Conservation (phyloP, 2,113 vertebrate species). For the Callionymus lyra region DNA sequence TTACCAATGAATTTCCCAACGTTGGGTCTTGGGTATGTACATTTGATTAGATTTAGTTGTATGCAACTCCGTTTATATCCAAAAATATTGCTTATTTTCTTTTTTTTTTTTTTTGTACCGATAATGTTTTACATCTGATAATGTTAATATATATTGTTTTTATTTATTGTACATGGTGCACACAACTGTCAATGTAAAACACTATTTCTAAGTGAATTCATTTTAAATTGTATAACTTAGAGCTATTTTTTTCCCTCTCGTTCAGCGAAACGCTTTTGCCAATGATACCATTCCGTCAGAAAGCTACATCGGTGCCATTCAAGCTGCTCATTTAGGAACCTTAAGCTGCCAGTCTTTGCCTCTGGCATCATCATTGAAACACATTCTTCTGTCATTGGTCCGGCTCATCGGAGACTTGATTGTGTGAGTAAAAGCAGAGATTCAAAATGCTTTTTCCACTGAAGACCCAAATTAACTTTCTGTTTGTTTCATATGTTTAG, state of each 20-base stretch:
- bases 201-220: too few species aligned
- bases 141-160: not conserved
- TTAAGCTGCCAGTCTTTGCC: slow-evolving; percentile 87
- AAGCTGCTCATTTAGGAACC: slow-evolving; percentile 90
- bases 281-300: slow-evolving; percentile 95
- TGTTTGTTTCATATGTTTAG: slow-evolving; percentile 52
- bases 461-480: not conserved
- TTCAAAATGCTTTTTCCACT: not conserved
- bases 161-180: not conserved
- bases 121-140: not conserved
- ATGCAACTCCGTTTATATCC: not conserved
- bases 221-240: not conserved
- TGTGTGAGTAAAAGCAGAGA: slow-evolving; percentile 72
- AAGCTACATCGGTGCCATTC: slow-evolving; percentile 96
- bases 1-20: slow-evolving; percentile 96
- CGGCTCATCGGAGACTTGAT: slow-evolving; percentile 92
- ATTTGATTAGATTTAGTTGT: not conserved
- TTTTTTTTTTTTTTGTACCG: not conserved
- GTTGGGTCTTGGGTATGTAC: slow-evolving; percentile 91
- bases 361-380: slow-evolving; percentile 88
- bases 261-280: slow-evolving; percentile 95
- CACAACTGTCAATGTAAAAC: not conserved
- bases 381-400: slow-evolving; percentile 89
- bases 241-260: slow-evolving; percentile 5
- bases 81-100: not conserved